phyloP scores from a whole-genome alignment of 2,888 invertebrate species.

The Phanerotoma sp. region DNA sequence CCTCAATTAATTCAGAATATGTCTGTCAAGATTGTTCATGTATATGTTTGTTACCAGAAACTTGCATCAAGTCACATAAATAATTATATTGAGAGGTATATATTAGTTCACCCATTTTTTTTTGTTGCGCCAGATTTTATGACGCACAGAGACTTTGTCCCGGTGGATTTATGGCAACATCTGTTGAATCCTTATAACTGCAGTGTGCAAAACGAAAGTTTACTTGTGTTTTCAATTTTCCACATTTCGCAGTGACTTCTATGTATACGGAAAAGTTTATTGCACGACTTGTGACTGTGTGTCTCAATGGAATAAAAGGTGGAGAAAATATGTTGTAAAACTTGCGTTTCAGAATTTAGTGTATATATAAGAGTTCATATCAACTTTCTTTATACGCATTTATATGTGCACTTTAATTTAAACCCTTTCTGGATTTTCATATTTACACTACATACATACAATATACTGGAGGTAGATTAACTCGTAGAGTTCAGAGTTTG shows the following conservation, averaged over 20 bases:
- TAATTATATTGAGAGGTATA: background rate
- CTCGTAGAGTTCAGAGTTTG: constrained; percentile 23
- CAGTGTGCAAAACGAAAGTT: constrained; percentile 7
- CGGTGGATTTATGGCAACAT: background rate
- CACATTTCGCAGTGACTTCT: background rate
- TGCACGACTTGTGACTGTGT: constrained; percentile 7
- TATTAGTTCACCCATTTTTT: too few relatives aligned
- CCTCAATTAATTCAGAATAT: constrained; percentile 7
- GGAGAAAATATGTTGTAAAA: constrained; percentile 8
- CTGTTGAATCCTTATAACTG: background rate
- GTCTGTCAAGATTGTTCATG: constrained; percentile 1
- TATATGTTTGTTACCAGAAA: background rate
- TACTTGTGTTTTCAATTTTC: constrained; percentile 16
- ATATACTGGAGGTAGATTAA: constrained; percentile 28
- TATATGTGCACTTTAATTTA: constrained; percentile 9
- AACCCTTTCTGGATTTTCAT: constrained; percentile 38
- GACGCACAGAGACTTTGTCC: background rate
- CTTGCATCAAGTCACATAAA: background rate
- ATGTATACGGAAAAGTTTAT: constrained; percentile 14
- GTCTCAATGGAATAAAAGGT: constrained; percentile 1
- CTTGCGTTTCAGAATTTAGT: background rate
- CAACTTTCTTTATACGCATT: background rate
- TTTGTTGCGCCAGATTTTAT: too few relatives aligned
- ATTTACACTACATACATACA: constrained; percentile 32
- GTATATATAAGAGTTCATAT: constrained; percentile 4